These are phyloP conservation scores for Takifugu flavidus DNA, from an alignment of 2,113 vertebrate genomes.

Conservation along the genomic window DNA sequence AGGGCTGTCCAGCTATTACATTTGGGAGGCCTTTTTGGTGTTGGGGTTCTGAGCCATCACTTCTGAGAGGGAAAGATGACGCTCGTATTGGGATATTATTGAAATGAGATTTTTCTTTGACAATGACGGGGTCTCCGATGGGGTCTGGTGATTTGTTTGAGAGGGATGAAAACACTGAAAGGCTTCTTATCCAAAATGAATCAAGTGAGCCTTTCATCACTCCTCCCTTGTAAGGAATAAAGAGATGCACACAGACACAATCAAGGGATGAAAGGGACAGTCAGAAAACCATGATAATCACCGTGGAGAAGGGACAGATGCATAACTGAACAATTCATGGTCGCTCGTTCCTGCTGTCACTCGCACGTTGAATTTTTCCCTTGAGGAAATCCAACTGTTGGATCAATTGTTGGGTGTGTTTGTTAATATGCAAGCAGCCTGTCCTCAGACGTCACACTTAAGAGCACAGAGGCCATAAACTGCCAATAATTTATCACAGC, in stretches of 20 bases:
- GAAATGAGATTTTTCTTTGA: too few relatives aligned
- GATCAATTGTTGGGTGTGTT: slow-evolving; percentile 7
- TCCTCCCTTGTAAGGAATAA: slow-evolving; percentile 6
- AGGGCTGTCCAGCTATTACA: too few relatives aligned
- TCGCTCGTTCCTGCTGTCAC: too few relatives aligned
- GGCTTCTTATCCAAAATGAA: slow-evolving; percentile 3
- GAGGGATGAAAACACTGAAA: not conserved
- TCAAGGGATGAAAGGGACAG: slow-evolving; percentile 29
- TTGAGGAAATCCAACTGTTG: slow-evolving; percentile 8
- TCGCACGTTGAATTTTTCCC: slow-evolving; percentile 1
- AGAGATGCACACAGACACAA: slow-evolving; percentile 8
- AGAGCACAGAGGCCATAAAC: not conserved
- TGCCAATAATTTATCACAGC: too few relatives aligned
- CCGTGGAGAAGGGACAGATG: too few relatives aligned
- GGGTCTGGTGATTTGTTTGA: not conserved
- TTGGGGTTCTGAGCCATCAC: too few relatives aligned
- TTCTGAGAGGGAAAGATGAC: too few relatives aligned
- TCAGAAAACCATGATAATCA: not conserved
- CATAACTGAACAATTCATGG: too few relatives aligned
- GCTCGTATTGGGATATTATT: too few relatives aligned
- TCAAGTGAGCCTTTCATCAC: slow-evolving; percentile 4
- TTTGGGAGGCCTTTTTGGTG: too few relatives aligned
- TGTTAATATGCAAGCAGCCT: slow-evolving; percentile 2
- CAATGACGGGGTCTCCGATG: not conserved
- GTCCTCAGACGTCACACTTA: not conserved